Evolutionary conservation across 2,888 invertebrate genomes (phyloP).

Genomic region (Trichacis sp.): DNA sequence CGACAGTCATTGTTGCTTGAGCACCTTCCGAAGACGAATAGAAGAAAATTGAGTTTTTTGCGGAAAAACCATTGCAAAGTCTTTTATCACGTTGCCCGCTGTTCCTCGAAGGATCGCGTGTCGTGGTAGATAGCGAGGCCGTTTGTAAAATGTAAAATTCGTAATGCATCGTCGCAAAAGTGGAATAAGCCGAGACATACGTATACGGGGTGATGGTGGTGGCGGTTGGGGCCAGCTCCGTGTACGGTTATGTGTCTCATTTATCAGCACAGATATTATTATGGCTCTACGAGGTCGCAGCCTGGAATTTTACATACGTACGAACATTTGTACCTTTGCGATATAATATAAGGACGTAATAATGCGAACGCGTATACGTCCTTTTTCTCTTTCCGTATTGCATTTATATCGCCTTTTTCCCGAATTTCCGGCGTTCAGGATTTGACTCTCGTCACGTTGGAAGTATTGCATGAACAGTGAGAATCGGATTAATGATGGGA

Average conservation of each 20-base stretch:
- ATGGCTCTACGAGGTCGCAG: constrained; percentile 59
- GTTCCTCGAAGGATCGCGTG: constrained; percentile 61
- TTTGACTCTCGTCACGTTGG: no score
- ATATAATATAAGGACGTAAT: constrained; percentile 67
- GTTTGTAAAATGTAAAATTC: constrained; percentile 67
- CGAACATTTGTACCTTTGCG: constrained; percentile 64
- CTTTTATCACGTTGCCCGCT: constrained; percentile 52
- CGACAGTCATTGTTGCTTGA: no score
- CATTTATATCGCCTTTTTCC: constrained; percentile 19
- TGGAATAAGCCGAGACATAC: constrained; percentile 64
- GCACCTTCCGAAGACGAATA: neutral
- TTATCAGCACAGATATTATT: constrained; percentile 68
- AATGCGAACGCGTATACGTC: constrained; percentile 58
- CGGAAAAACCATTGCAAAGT: constrained; percentile 33
- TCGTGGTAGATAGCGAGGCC: constrained; percentile 60
- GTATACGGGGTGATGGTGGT: constrained; percentile 46
- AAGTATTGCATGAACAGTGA: no score
- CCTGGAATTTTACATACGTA: constrained; percentile 65
- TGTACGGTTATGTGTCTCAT: constrained; percentile 68
- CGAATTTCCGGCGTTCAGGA: no score
- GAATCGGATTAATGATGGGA: no score
- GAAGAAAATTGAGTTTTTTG: constrained; percentile 20
- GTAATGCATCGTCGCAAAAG: constrained; percentile 66
- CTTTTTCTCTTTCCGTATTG: constrained; percentile 29
- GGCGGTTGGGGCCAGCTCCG: constrained; percentile 50